phyloP scores from a whole-genome alignment of 2,797 vertebrate genomes.

The Microcaecilia unicolor region DNA sequence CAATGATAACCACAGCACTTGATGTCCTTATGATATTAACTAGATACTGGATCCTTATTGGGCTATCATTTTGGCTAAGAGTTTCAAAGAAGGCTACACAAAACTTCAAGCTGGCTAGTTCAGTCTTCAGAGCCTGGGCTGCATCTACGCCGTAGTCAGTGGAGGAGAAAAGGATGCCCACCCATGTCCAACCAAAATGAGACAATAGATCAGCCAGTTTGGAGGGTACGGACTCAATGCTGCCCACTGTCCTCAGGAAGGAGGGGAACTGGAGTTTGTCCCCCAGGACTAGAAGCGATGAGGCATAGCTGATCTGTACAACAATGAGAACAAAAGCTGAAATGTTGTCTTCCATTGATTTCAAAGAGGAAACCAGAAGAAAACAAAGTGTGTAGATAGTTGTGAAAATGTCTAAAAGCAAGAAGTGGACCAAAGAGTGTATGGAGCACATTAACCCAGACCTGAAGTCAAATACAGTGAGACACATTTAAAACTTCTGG shows the following conservation, averaged over 20 bases:
- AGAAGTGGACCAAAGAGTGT: no score
- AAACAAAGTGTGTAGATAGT: no score
- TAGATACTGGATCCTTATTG: neutral
- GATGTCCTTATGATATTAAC: neutral
- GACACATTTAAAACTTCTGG: no score
- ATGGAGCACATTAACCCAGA: no score
- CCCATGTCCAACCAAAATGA: conserved; percentile 3
- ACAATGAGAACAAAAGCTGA: no score
- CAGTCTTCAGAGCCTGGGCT: neutral
- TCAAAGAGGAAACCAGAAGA: no score
- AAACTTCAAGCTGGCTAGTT: neutral
- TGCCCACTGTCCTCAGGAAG: neutral
- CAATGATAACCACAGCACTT: neutral
- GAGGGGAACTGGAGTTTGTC: neutral
- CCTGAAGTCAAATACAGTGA: no score
- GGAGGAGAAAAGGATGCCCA: neutral
- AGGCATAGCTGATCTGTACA: conserved; percentile 1
- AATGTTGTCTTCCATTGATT: no score
- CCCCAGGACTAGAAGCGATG: neutral
- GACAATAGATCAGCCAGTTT: neutral
- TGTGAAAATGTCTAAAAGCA: no score
- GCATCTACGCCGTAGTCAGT: neutral
- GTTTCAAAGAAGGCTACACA: conserved; percentile 1
- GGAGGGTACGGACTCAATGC: neutral
- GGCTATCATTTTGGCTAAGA: neutral